Evolutionary conservation across 2,888 invertebrate genomes (phyloP).

Genomic region (Brenthis ino): DNA sequence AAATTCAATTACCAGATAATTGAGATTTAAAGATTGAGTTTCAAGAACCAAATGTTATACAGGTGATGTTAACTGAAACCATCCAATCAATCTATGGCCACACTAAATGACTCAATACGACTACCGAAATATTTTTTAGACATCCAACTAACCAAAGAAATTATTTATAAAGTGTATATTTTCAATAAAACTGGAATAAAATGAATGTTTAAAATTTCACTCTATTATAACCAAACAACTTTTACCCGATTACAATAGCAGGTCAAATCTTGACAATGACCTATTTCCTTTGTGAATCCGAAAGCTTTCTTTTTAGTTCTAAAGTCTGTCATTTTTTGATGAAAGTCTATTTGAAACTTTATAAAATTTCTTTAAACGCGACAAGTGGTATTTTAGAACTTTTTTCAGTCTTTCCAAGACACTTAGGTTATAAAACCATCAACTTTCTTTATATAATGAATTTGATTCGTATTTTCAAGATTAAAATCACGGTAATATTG

Average conservation of each 20-base stretch:
- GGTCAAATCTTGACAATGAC: conserved; percentile 32
- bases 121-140: too few species aligned
- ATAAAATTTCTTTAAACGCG: background rate
- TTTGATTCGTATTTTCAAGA: too few species aligned
- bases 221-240: conserved; percentile 17
- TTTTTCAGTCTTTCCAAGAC: too few species aligned
- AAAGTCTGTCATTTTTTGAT: conserved; percentile 16
- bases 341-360: conserved; percentile 18
- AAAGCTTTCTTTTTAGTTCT: conserved; percentile 25
- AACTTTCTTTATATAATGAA: too few species aligned
- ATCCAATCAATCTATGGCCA: too few species aligned
- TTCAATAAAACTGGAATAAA: background rate
- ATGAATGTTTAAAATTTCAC: conserved; percentile 7
- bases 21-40: too few species aligned
- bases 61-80: too few species aligned
- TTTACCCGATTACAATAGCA: conserved; percentile 21
- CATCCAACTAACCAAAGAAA: background rate
- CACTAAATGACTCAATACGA: too few species aligned
- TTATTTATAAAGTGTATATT: background rate
- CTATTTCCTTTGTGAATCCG: conserved; percentile 28
- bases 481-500: too few species aligned
- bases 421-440: too few species aligned
- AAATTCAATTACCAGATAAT: too few species aligned
- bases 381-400: background rate
- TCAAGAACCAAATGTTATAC: too few species aligned